Evolutionary conservation across 1,140 invertebrate species (phyloP), one percentile per base, ranked within the genome.

Genomic region (Aphidius ervi): DNA sequence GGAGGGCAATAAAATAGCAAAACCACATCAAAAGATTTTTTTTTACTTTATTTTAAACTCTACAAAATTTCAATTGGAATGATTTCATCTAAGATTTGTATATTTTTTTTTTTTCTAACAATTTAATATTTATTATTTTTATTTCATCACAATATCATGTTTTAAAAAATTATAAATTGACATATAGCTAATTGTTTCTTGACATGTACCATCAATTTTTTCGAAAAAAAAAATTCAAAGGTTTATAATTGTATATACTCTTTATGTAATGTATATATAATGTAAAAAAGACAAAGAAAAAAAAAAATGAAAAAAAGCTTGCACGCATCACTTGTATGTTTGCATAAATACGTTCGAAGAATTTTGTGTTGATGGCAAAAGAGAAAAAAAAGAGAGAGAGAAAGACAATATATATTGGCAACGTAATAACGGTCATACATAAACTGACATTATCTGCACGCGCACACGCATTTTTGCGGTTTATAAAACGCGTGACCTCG

Each of bases 391-490:
- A 65, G 37, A 63, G 61, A 65, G 65, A 57, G 56, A 55, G 56
- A 62, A 65, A 62, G 64, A 41, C 58, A 48, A 20, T 53, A 41
- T 53, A 20, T 52, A 53, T 46, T 31, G 70, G 68, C 60, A 65
- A 66, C 58, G 66, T 75, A 76, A 76, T 76, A 75, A 76, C 74
- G 73, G 74, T 71, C 68, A 74, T 76, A 72, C 65, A 57, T 31
- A 57, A 61, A 56, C 61, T 59, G 56, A 69, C 63, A 76, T 76
- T 76, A 76, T 73, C 74, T 73, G 74, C 74, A 76, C 74, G 74
- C 74, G 70, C 56, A 65, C 45, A 59, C 64, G 64, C 64, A 74
- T 74, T 73, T 70, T 71, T 70, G 61, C 57, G 55, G 63, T 65
- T 31, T 65, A 60, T 56, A 67, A 63, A 55, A 70, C 66, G 66